Base-by-base conservation (phyloP, 2,113 vertebrate species). In the Larimichthys polyactis region DNA sequence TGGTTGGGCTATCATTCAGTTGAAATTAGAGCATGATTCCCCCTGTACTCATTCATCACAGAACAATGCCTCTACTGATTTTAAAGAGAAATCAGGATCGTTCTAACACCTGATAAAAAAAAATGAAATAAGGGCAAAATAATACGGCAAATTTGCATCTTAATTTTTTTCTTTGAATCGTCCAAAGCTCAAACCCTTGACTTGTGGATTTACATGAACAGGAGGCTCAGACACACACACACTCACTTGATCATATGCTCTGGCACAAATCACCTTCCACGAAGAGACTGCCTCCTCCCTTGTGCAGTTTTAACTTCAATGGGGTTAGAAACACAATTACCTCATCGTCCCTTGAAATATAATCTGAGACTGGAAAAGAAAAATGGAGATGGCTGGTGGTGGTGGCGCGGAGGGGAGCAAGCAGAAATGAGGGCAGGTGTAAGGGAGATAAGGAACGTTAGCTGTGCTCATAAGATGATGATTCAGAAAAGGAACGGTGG, bases 301-400 rank as follows among this genome's bases (percentile, higher is more conserved):
- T 40, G 58, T 46, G 77, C 75, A 68, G 74, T 85, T 90, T 79
- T 80, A 88, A 87, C 83, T 87, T 89, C 76, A 87, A 22, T 69
- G 69, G 86, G 80, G 83, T 83, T 75, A 55, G 79, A 83, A 87
- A 92, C 67, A 90, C 83, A 92, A 90, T 89, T 87, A 84, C 87
- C 85, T 87, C 76, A 86, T 75, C 82, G 62, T 55, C 44, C 70
- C 85, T 79, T 85, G 84, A 90, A 87, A 90, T 87, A 81, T 86
- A 83, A 90, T 89, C 89, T 79, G 72, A 27, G 48, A 57, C 88
- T 72, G 83, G 78, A 78, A 82, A 40, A 82, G 83, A 89, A 74
- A 89, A 87, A 89, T 76, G 77, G 27, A 70, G 46, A 60, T 16
- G 27, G 66, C 4, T 14, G 11, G 48, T 62, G 57, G 24, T 5